Evolutionary conservation across 1,140 invertebrate genomes (phyloP), one percentile per base, ranked within the genome.

Genomic region (Drosophila lowei): DNA sequence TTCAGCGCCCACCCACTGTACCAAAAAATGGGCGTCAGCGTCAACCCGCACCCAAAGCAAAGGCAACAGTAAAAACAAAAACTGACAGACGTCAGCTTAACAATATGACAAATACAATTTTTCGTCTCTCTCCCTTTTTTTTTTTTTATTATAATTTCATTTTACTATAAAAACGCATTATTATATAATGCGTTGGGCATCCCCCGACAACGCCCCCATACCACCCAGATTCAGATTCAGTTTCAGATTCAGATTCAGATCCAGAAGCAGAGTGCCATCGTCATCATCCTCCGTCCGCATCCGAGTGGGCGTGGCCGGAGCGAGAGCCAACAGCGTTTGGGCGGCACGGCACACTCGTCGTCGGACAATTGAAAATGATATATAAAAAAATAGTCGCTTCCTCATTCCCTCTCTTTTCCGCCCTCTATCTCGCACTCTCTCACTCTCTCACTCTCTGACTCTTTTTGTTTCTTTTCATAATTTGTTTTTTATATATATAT

Each of bases 91-190:
- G 79, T 88, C 78, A 88, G 83, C 83, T 88, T 79, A 88, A 88
- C 83, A 88, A 88, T 88, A 83, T 88, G 83, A 88, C 83, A 88
- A 88, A 88, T 83, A 89, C 79, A 89, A 88, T 89, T 88, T 88
- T 89, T 89, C 83, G 66, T 88, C 74, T 75, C 49, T 47, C 48
- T 5, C 4, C 5, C 23, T 25, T 5, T 25, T 4, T 21, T 42
- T 38, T 34, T 34, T 34, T 38, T 38, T 38, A 38, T 64, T 66
- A 72, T 83, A 78, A 88, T 86, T 79, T 81, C 66, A 78, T 83
- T 86, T 88, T 64, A 78, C 81, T 86, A 77, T 80, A 71, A 88
- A 84, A 85, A 75, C 77, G 81, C 81, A 86, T 86, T 86, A 86
- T 75, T 63, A 62, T 79, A 88, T 86, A 86, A 86, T 86, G 84